Evolutionary conservation across 2,113 vertebrate species (phyloP).

Genomic region (Leucopsar rothschildi): DNA sequence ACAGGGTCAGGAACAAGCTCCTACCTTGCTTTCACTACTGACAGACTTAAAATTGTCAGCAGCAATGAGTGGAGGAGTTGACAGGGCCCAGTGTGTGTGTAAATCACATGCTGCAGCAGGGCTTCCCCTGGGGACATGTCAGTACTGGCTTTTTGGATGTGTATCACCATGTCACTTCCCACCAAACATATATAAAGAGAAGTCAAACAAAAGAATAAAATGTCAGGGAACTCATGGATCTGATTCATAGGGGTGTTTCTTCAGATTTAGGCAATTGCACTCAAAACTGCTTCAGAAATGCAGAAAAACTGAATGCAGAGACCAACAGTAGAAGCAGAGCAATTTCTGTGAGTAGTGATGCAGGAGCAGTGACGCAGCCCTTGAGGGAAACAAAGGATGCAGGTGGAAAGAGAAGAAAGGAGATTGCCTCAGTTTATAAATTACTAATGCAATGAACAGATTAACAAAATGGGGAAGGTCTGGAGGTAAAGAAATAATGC

Average conservation of each 20-base stretch:
- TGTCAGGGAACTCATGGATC: neutral
- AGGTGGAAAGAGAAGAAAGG: neutral
- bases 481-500: neutral
- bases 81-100: rapidly evolving
- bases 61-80: neutral
- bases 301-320: neutral
- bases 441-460: neutral
- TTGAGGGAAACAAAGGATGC: neutral
- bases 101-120: neutral
- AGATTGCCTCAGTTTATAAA: neutral
- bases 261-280: neutral
- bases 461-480: neutral
- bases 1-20: neutral
- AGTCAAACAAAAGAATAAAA: neutral
- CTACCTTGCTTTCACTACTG: neutral
- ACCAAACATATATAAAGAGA: neutral
- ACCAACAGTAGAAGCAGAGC: neutral
- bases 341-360: neutral
- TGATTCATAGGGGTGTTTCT: neutral
- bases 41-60: neutral
- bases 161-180: neutral
- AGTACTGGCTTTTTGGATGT: neutral
- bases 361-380: neutral
- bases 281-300: neutral
- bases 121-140: neutral